Base-by-base conservation (phyloP, 1,140 invertebrate species). In the Hycleus phaleratus region DNA sequence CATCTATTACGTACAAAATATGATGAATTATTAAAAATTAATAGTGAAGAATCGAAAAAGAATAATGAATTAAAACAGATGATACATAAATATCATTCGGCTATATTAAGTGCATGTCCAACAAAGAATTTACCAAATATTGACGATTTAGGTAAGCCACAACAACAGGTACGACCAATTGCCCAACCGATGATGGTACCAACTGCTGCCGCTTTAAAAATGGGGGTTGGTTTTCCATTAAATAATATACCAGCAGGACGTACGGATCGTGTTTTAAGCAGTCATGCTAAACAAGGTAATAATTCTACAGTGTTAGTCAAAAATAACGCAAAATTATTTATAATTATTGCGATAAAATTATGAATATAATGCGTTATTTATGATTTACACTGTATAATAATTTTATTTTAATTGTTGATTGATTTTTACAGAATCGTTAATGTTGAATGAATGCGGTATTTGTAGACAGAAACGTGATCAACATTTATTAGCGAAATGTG, bases 401-500 rank as follows among this genome's bases (percentile, higher is more conserved):
- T 18, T 18, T 18, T 1, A 18, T 18, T 18, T 18, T 18, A 18
- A 18, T 18, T 18, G 1, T 18, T 18, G 18, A 1, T 18, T 18
- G 18, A 18, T 18, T 18, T 18, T 18, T 18, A 2, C 18, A 72
- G 73, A 74, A 65, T 67, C 67, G 3, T 58, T 74, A 40, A 54
- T 71, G 38, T 55, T 72, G 26, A 78, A 81, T 70, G 83, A 88
- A 69, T 95, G 94, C 76, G 90, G 88, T 18, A 88, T 91, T 54
- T 97, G 95, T 76, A 79, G 84, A 51, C 81, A 84, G 60, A 83
- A 83, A 56, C 84, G 85, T 40, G 90, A 93, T 75, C 91, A 91
- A 64, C 91, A 94, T 76, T 75, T 94, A 50, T 79, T 97, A 62
- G 88, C 93, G 0, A 91, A 92, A 68, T 98, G 96, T 77, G 95